Base-by-base conservation (phyloP, 2,113 vertebrate species). In the Oostethus manadensis region DNA sequence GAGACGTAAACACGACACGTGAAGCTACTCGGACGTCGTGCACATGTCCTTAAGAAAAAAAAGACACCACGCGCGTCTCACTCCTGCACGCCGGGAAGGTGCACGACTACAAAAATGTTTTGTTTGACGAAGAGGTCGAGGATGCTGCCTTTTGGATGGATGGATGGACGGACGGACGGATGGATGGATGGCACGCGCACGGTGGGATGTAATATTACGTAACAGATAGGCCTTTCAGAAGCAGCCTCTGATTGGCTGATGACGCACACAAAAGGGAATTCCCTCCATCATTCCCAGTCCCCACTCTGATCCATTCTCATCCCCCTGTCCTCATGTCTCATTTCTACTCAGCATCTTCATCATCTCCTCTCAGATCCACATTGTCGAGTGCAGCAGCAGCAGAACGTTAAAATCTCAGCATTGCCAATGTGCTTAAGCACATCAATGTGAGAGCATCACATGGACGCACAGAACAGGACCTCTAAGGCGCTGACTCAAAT, bases 231-330 rank as follows among this genome's bases (percentile, higher is more conserved):
- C 57, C 2, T 45, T 43, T 49, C 22, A 63, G 61, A 22, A 29
- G 54, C 47, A 35, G 60, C n/a, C 29, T 45, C 45, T 51, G 74
- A 83, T 84, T 86, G 78, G 74, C 57, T 79, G 71, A 43, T 57
- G 64, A 67, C 47, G 43, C 63, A 73, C 56, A 65, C 82, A 79
- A 77, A 78, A 79, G 80, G 84, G 84, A 83, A 83, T 84, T 86
- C 82, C 82, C 84, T 80, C 43, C 21, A 21, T 38, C 66, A 22
- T 50, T 29, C 54, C 15, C 14, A 16, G 1, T 21, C 42, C 33
- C 4, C 6, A 1, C 3, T 16, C 50, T 11, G 11, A 21, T 13
- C n/a, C 8, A 8, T n/a, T 13, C 8, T 10, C 53, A 21, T 21
- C 23, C 48, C 18, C 21, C 15, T 43, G 16, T 44, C 10, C 6